phyloP scores from a whole-genome alignment of 2,888 invertebrate species.

The Microplitis manilae region DNA sequence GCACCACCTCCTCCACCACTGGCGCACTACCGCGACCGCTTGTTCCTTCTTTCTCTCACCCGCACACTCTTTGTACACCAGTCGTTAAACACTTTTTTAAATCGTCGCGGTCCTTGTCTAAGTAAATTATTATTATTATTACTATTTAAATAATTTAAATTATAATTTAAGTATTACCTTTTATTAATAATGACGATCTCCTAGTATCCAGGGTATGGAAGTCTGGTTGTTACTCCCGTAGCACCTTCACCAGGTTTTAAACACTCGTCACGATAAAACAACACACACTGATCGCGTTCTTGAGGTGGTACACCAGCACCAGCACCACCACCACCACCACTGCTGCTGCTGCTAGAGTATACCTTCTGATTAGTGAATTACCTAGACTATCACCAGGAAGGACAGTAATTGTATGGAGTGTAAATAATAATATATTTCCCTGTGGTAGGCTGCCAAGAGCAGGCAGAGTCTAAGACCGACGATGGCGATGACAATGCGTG shows the following conservation, averaged over 20 bases:
- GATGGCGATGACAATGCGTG: constrained; percentile 28
- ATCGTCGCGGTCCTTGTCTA: constrained; percentile 26
- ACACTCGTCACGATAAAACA: neutral
- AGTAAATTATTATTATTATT: neutral
- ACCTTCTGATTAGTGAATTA: neutral
- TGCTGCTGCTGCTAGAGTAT: neutral
- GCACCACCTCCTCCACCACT: constrained; percentile 40
- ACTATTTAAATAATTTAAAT: neutral
- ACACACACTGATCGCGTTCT: neutral
- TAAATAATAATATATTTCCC: too few species aligned
- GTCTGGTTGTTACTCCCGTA: neutral
- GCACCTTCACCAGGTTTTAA: neutral
- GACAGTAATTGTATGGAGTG: too few species aligned
- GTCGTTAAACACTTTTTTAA: constrained; percentile 32
- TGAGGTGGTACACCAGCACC: neutral
- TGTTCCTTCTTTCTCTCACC: constrained; percentile 39
- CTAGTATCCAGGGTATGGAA: neutral
- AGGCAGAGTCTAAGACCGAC: constrained; percentile 20
- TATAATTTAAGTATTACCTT: too few species aligned
- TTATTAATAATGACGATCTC: too few species aligned
- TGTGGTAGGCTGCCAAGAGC: too few species aligned
- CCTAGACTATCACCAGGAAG: neutral
- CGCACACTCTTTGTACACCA: constrained; percentile 38
- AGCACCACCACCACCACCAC: neutral
- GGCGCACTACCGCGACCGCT: constrained; percentile 39